Base-by-base conservation (phyloP, 2,797 vertebrate genomes). In the Acipenser ruthenus region DNA sequence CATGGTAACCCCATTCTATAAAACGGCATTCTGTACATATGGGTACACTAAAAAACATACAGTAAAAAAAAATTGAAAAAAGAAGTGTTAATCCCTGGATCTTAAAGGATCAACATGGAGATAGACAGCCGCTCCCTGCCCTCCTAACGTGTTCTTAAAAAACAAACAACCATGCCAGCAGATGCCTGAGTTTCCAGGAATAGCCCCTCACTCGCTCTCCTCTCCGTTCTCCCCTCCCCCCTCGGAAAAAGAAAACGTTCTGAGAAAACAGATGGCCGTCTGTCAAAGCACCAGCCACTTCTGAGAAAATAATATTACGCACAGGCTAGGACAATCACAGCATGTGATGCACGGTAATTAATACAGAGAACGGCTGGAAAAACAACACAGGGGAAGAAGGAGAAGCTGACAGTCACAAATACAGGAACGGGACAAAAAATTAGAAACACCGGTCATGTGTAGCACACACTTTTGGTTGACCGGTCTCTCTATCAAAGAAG, bases 131-230 rank as follows among this genome's bases (percentile, higher is more conserved):
- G 23, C 23, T 37, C 23, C 2, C 23, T 37, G 23, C 23, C 23
- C 23, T 2, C 23, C 23, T 37, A 37, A 37, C 23, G 2, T 37
- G 23, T 37, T 37, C 23, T 37, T 37, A 18, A 58, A 23, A 23
- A 55, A 66, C 7, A n/a, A 63, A 49, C 48, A 50, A 66, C 23
- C 18, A 15, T 64, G 6, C 6, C 8, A 50, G 50, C 50, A 3
- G 9, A 12, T 55, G 68, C 68, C 68, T 58, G 64, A 63, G 37
- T 65, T 71, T 71, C 70, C 67, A 71, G 64, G 67, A 71, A 68
- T 63, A 63, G 13, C 51, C 62, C 15, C 50, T 12, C 49, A n/a
- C 63, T 23, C 63, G 23, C 49, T 8, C 15, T 50, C 63, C 49
- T 10, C 48, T 15, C 12, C 10, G 12, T 49, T 13, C 49, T 58